Conservation (phyloP, 2,797 vertebrate species). For the Ptychobarbus kaznakovi region DNA sequence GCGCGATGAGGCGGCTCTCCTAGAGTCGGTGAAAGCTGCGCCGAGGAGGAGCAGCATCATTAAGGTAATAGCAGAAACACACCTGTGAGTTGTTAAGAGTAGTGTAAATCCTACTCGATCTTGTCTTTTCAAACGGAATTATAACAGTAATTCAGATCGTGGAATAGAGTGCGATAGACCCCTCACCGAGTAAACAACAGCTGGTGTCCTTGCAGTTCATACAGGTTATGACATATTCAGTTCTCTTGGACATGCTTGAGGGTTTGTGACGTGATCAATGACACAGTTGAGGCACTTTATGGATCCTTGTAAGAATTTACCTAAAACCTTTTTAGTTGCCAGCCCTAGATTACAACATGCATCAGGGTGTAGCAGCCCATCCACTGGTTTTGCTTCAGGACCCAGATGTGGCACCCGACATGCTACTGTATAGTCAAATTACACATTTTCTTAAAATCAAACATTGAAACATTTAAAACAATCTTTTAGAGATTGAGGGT, state of each 20-base stretch:
- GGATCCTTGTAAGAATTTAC: neutral
- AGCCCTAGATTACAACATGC: neutral
- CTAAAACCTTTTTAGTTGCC: neutral
- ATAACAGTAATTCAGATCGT: neutral
- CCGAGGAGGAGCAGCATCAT: constrained; percentile 84
- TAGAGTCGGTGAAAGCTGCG: constrained; percentile 78
- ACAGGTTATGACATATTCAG: neutral
- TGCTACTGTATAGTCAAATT: neutral
- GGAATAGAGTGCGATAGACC: neutral
- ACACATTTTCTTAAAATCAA: neutral
- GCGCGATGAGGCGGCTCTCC: constrained; percentile 71
- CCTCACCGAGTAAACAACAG: neutral
- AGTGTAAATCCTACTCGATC: neutral
- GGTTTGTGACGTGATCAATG: neutral
- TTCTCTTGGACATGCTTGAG: too few relatives aligned
- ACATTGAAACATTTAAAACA: neutral
- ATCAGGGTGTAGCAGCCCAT: neutral
- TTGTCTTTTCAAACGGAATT: neutral
- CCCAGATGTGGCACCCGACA: neutral
- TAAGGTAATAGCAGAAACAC: constrained; percentile 70
- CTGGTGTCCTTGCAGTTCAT: neutral
- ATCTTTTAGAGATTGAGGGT: neutral
- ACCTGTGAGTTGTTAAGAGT: neutral
- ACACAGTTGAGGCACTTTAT: neutral
- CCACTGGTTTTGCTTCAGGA: neutral